A percentile compares a stretch with the other conserved stretches of the same genome.
phyloP scores from a whole-genome alignment of 1,140 invertebrate genomes.

The Drosophila sucinea region DNA sequence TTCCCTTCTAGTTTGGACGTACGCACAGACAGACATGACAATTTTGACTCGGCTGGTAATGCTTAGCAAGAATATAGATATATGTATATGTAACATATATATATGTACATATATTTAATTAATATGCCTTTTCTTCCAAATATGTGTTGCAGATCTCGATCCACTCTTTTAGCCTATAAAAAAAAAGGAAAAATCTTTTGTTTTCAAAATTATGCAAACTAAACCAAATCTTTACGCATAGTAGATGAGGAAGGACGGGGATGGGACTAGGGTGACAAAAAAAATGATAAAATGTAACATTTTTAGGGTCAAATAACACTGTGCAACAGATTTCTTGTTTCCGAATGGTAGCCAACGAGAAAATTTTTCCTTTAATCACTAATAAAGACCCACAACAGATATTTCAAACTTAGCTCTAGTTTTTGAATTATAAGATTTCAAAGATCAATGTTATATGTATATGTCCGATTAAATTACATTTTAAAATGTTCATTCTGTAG shows the following conservation, averaged over 20 bases:
- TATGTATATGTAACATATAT: no score
- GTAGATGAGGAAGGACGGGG: neutral
- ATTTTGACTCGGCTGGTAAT: neutral
- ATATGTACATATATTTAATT: neutral
- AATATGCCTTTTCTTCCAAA: neutral
- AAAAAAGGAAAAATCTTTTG: neutral
- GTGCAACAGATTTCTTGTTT: constrained; percentile 4
- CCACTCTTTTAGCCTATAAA: neutral
- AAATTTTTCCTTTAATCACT: neutral
- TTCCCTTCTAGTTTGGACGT: neutral
- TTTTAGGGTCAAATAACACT: neutral
- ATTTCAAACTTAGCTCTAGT: neutral
- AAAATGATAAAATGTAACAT: neutral
- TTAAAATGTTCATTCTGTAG: neutral
- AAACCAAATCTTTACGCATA: neutral
- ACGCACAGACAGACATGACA: neutral
- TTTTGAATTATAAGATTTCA: neutral
- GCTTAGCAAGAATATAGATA: neutral
- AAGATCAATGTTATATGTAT: neutral
- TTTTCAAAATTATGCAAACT: neutral
- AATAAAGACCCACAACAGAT: neutral
- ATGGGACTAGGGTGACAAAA: neutral
- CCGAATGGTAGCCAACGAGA: neutral
- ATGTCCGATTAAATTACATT: neutral
- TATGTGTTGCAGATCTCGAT: neutral